Evolutionary conservation across 2,113 vertebrate genomes (phyloP), one percentile per base, ranked within the genome.

Genomic region (Camelus bactrianus): DNA sequence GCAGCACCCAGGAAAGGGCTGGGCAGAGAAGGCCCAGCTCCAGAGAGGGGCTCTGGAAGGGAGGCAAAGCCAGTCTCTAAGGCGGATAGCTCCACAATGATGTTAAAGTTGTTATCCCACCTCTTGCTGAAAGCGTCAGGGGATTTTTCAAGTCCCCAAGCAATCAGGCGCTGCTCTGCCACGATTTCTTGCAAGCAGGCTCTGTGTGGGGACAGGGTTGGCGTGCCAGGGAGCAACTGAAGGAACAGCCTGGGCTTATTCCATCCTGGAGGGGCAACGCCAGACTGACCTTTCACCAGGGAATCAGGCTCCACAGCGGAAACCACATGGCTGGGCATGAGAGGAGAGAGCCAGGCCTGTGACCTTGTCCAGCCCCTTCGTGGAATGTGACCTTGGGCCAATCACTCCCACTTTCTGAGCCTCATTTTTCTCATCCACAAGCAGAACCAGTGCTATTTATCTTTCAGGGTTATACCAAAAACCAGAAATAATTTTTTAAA

Each of bases 201-300:
- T 69, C 26, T 0, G 0, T 28, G 48, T 3, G 5, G 7, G 73
- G 70, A 32, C 8, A 8, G 42, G 28, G 30, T 56, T 58, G 48
- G 50, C 1, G 0, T 0, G 38, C 48, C 54, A 30, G 20, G 0
- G 5, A 64, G 91, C 46, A 42, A 42, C 35, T 0, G 10, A 22
- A 52, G 77, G 28, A 28, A 16, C 2, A 22, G 64, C 19, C 62
- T n/a, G 1, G 13, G 58, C 9, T 48, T 35, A 20, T 14, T 10
- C 50, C 20, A 2, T 22, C 38, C n/a, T 0, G 0, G 64, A 50
- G 3, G 16, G 42, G 28, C 46, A 11, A 19, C 2, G 1, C 20
- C 0, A 15, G 80, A 38, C 2, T 22, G 19, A n/a, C 30, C 42
- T 72, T 60, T 38, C 0, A 6, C 24, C 28, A 0, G 2, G 56